phyloP scores from a whole-genome alignment of 2,797 vertebrate species.

The Squalus acanthias region DNA sequence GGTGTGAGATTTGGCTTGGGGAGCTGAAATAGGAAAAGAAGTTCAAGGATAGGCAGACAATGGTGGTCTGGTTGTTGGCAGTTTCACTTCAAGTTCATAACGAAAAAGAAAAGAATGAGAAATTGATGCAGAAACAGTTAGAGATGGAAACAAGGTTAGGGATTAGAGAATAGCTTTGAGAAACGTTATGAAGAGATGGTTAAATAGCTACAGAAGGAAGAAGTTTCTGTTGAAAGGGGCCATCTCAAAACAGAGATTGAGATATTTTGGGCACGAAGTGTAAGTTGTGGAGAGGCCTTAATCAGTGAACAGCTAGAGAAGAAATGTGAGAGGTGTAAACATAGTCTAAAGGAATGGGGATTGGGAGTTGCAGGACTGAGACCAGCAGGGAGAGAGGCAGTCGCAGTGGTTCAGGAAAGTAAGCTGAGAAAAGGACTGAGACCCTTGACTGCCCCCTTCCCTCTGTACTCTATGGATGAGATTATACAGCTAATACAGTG shows the following conservation, averaged over 20 bases:
- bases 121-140: background rate
- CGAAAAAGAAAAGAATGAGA: background rate
- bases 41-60: background rate
- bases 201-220: background rate
- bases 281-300: background rate
- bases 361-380: too few relatives aligned
- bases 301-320: background rate
- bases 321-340: too few relatives aligned
- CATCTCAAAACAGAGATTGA: background rate
- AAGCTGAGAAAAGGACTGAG: too few relatives aligned
- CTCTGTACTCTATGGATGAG: too few relatives aligned
- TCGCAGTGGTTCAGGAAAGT: too few relatives aligned
- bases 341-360: too few relatives aligned
- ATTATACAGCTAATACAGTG: too few relatives aligned
- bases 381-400: too few relatives aligned
- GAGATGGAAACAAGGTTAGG: background rate
- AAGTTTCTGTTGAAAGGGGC: background rate
- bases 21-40: background rate
- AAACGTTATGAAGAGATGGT: background rate
- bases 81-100: background rate
- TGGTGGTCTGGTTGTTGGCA: background rate
- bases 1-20: too few relatives aligned
- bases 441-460: too few relatives aligned
- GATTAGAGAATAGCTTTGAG: background rate
- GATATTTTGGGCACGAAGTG: background rate